Conservation (phyloP, 35 echinoderm and acorn worm genomes). For the Strongylocentrotus purpuratus region DNA sequence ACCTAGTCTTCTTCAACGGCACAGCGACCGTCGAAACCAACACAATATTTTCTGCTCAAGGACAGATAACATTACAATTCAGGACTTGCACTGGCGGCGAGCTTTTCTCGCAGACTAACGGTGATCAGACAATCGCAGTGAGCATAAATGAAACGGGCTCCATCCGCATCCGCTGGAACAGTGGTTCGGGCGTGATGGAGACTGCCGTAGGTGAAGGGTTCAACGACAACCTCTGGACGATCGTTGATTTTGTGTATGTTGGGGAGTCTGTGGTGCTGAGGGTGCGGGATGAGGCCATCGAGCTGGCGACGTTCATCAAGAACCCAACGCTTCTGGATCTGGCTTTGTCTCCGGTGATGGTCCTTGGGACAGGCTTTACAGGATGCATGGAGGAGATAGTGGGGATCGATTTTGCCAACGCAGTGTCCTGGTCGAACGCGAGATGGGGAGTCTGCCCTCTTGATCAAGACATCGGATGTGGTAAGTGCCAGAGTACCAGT, state of each 20-base stretch:
- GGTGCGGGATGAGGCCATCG: neutral
- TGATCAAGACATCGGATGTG: constrained; percentile 49
- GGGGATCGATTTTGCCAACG: constrained; percentile 34
- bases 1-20: constrained; percentile 66
- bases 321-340: constrained; percentile 50
- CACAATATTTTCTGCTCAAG: constrained; percentile 49
- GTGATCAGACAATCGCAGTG: constrained; percentile 58
- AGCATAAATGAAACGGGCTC: neutral
- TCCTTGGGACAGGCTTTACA: constrained; percentile 55
- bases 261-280: constrained; percentile 29
- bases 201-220: neutral
- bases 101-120: constrained; percentile 62
- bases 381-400: constrained; percentile 70
- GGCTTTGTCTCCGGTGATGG: constrained; percentile 44
- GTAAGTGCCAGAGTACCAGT: constrained; percentile 46
- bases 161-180: constrained; percentile 48
- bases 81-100: constrained; percentile 74
- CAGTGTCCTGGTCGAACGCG: constrained; percentile 38
- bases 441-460: constrained; percentile 64
- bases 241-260: constrained; percentile 42
- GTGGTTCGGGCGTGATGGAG: neutral
- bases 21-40: constrained; percentile 52
- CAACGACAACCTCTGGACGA: constrained; percentile 38
- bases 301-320: neutral
- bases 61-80: constrained; percentile 55